Conservation (phyloP, 2,888 invertebrate genomes). For the Amiota mariae region DNA sequence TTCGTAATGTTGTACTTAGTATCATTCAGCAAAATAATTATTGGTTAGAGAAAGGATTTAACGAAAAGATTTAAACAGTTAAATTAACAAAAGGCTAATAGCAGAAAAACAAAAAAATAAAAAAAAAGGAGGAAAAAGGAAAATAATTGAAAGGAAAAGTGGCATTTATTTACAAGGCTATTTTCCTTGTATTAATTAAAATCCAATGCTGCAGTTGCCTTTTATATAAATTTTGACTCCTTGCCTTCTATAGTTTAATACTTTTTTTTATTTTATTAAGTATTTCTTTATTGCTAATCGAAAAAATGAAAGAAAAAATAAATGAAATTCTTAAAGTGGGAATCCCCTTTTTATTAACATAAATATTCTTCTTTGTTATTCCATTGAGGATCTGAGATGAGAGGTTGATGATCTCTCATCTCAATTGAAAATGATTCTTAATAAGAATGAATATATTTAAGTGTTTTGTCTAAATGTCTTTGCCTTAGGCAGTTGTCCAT, state of each 20-base stretch:
- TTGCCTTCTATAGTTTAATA: too few species aligned
- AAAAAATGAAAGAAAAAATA: background rate
- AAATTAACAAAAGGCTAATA: constrained; percentile 50
- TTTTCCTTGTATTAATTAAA: constrained; percentile 52
- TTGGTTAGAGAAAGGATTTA: constrained; percentile 45
- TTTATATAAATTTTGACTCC: background rate
- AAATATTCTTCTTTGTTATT: too few species aligned
- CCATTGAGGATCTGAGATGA: too few species aligned
- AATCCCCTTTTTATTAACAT: too few species aligned
- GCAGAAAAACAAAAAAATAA: background rate
- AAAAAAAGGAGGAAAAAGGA: background rate
- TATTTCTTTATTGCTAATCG: background rate
- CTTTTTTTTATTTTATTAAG: too few species aligned
- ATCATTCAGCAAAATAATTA: constrained; percentile 2
- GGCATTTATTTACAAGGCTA: constrained; percentile 24
- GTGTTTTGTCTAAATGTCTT: constrained; percentile 25
- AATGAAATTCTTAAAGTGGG: too few species aligned
- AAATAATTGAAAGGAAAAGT: constrained; percentile 18
- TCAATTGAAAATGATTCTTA: too few species aligned
- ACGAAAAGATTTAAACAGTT: constrained; percentile 50
- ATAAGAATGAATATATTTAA: constrained; percentile 2
- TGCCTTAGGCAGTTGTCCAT: too few species aligned
- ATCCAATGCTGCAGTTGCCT: constrained; percentile 40
- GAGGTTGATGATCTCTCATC: too few species aligned
- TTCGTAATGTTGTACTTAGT: background rate